Base-by-base conservation (phyloP, 64 coral and sea anemone genomes). In the Stichodactyla helianthus region DNA sequence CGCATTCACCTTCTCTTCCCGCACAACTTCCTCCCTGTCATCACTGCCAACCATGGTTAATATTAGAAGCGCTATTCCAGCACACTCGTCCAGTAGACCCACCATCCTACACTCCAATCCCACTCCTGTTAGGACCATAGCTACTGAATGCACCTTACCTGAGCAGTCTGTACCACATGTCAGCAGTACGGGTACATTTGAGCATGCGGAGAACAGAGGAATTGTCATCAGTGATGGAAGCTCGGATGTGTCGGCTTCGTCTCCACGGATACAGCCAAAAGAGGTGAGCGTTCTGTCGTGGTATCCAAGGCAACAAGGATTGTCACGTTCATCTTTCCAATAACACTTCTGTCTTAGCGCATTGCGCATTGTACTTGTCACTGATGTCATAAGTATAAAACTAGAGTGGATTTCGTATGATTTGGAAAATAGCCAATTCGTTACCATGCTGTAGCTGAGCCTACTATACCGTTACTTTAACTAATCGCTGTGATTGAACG, bases 81-180 rank as follows among this genome's bases (percentile, higher is more conserved):
- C 17, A 57, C 62, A 65, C 18, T 15, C 56, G 8, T 20, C 44
- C n/a, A 57, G 20, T 10, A 84, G 83, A 13, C 56, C 83, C 14
- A 54, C 2, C 27, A 54, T 59, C 6, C 16, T 84, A 25, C 56
- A 84, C 7, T 0, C 55, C 14, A 80, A 68, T 71, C 88, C 79
- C 22, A 93, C 84, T 85, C 94, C 91, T 55, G 65, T 89, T 57
- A 79, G 88, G 27, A 26, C 68, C n/a, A 70, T 93, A 18, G 82
- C 91, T 31, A 76, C 64, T 82, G 57, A 54, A 20, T 78, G 90
- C 18, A 79, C 53, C 81, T 86, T 44, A 64, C 80, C 56, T 58
- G 94, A 97, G 53, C 86, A 87, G 15, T 97, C 94, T 11, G 94
- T 97, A 59, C 91, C 87, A 17, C 94, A 97, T 84, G 94, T 97